Evolutionary conservation across 92 coral and sea anemone genomes (phyloP), one percentile per base, ranked within the genome.

Genomic region (Pocillopora grandis): DNA sequence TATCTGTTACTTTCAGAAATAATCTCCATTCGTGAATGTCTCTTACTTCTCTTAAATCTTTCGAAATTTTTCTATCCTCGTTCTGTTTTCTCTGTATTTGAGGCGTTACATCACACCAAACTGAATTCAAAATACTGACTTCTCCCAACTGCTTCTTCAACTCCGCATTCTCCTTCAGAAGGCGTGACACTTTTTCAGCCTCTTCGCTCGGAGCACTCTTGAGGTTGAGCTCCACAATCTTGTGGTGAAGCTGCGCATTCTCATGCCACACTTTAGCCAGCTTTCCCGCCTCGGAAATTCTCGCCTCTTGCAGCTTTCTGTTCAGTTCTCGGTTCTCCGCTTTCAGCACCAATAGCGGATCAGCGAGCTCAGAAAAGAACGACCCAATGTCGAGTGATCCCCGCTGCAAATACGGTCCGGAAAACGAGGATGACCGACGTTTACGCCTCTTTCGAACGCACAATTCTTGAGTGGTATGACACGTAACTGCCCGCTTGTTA

Each of bases 101-200:
- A 1, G 96, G 96, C 3, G 96, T 93, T 15, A 84, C 81, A 27
- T 93, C 96, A 21, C 81, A 83, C 84, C 87, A 76, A 9, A 78
- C 93, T 2, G 96, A 93, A 79, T 93, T 93, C 62, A 90, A 84
- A 83, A 93, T 93, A 90, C 96, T 93, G 7, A 93, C 96, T 87
- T 93, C 96, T 11, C 96, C 96, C 18, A 93, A 90, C 65, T 93
- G 96, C 36, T 87, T 87, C 75, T 93, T 93, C 64, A 93, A 75
- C 77, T 93, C 94, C 52, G 86, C 88, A 80, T 93, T 93, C 78
- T 93, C 96, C 36, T 88, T 86, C 72, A 90, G 62, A 19, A 93
- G 75, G 12, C 96, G 91, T 0, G 94, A 72, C n/a, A 90, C 86
- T 21, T 88, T 83, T 56, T 91, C 92, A 10, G 80, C 75, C 60